Conservation (phyloP, 2,888 invertebrate species). For the Blera fallax region DNA sequence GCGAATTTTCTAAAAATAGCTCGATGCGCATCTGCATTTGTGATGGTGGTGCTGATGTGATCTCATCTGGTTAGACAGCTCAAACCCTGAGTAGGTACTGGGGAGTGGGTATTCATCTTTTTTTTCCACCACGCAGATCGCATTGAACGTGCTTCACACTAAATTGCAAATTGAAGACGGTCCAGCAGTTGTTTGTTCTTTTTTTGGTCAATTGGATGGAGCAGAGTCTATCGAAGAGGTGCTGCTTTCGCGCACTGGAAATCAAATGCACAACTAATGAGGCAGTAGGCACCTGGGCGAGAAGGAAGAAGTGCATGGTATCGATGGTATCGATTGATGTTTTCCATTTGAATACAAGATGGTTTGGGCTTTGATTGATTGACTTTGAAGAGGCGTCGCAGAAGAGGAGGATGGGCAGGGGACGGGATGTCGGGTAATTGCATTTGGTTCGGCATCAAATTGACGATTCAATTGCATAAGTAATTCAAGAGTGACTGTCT, state of each 20-base stretch:
- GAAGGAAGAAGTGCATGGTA: background rate
- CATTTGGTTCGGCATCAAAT: background rate
- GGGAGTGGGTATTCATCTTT: background rate
- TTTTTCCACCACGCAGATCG: constrained; percentile 1
- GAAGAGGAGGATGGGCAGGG: background rate
- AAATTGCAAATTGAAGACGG: constrained; percentile 11
- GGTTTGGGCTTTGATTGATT: constrained; percentile 1
- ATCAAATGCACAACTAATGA: background rate
- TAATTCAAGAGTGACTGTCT: background rate
- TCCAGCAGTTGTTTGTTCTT: background rate
- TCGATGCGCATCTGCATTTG: constrained; percentile 7
- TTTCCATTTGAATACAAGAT: background rate
- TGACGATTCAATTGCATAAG: constrained; percentile 1
- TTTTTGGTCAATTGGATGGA: background rate
- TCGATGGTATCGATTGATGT: background rate
- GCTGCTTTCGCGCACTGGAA: background rate
- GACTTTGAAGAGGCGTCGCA: background rate
- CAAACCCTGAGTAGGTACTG: background rate
- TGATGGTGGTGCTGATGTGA: constrained; percentile 8
- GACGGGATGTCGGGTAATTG: background rate
- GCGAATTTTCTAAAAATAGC: constrained; percentile 29
- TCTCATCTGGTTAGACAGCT: constrained; percentile 26
- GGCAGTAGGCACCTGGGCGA: too few species aligned
- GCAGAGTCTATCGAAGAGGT: background rate
- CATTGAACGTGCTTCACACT: constrained; percentile 3